phyloP scores from a whole-genome alignment of 2,113 vertebrate genomes.

The Myrmecobius fasciatus region DNA sequence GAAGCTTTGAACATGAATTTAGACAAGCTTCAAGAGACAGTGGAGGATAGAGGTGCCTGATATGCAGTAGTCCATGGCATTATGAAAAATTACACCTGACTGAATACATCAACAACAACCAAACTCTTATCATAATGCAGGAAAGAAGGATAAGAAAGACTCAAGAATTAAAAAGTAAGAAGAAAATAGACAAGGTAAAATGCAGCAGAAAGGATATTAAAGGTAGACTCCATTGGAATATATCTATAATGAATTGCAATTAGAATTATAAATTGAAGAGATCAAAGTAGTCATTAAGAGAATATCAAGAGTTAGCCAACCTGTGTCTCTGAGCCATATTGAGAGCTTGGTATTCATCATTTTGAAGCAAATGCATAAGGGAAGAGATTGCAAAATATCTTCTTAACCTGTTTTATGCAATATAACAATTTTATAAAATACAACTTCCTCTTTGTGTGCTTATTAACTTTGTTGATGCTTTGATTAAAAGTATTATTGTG shows the following conservation, averaged over 20 bases:
- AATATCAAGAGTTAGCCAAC: not conserved
- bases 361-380: slow-evolving; percentile 47
- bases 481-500: not conserved
- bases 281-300: not conserved
- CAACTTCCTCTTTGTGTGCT: not conserved
- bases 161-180: not conserved
- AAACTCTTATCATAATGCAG: not conserved
- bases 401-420: not conserved
- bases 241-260: not conserved
- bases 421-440: not conserved
- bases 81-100: no score
- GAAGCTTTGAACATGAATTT: no score
- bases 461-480: not conserved
- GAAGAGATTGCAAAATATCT: not conserved
- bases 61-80: no score
- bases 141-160: not conserved
- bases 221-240: not conserved
- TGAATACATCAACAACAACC: not conserved
- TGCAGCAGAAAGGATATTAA: not conserved
- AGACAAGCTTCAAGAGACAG: no score
- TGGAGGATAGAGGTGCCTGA: no score
- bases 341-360: slow-evolving; percentile 9
- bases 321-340: not conserved
- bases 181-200: not conserved
- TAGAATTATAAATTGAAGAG: not conserved